Evolutionary conservation across 1,140 invertebrate species (phyloP).

Genomic region (Drosophila pallidifrons): DNA sequence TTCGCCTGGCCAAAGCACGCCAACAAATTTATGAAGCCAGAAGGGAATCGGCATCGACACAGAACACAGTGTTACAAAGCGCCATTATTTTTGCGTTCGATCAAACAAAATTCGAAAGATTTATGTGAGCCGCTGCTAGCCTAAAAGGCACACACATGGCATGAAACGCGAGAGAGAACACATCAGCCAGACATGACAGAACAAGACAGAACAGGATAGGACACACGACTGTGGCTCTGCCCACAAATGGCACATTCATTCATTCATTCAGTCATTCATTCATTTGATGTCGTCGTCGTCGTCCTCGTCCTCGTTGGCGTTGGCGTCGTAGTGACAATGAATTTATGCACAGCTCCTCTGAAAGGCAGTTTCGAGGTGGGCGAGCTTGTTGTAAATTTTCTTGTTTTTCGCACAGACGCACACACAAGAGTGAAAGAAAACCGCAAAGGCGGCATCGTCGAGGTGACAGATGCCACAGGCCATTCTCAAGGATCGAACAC

Average conservation of each 20-base stretch:
- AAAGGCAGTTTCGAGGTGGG: background rate
- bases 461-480: background rate
- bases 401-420: constrained; percentile 25
- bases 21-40: constrained; percentile 65
- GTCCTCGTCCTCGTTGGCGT: constrained; percentile 31
- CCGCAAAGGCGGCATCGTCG: background rate
- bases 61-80: constrained; percentile 58
- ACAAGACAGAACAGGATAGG: constrained; percentile 3
- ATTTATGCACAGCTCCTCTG: constrained; percentile 69
- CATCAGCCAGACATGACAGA: constrained; percentile 31
- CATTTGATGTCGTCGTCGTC: constrained; percentile 68
- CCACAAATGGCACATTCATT: constrained; percentile 58
- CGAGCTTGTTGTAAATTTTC: constrained; percentile 43
- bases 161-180: constrained; percentile 18
- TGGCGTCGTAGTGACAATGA: constrained; percentile 65
- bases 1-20: constrained; percentile 51
- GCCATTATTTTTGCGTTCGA: constrained; percentile 80
- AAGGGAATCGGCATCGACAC: constrained; percentile 29
- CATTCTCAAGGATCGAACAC: constrained; percentile 26
- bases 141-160: constrained; percentile 69
- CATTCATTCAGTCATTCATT: constrained; percentile 76
- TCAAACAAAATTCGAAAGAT: constrained; percentile 78
- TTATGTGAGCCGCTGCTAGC: constrained; percentile 64
- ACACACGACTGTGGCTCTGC: constrained; percentile 21
- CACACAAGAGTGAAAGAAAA: constrained; percentile 14